phyloP scores from a whole-genome alignment of 2,113 vertebrate genomes.

The Rhombomys opimus region DNA sequence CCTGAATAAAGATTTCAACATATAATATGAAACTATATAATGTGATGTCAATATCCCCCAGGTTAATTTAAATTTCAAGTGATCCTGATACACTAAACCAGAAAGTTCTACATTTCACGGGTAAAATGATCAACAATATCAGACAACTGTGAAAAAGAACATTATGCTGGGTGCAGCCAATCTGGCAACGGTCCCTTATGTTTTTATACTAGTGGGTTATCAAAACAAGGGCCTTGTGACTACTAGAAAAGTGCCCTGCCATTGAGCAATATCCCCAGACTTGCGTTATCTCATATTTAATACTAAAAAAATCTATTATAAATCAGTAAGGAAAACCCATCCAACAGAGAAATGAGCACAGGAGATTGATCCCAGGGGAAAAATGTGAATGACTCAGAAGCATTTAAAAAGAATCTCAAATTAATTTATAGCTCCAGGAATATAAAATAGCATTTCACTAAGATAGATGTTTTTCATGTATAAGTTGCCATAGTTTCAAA shows the following conservation, averaged over 20 bases:
- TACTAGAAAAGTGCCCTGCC: not conserved
- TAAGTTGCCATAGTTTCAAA: slow-evolving; percentile 1
- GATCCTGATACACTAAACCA: not conserved
- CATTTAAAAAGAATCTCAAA: slow-evolving; percentile 46
- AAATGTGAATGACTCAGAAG: slow-evolving; percentile 26
- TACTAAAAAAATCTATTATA: not conserved
- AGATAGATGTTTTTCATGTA: slow-evolving; percentile 15
- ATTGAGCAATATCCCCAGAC: not conserved
- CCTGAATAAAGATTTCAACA: not conserved
- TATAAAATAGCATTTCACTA: not conserved
- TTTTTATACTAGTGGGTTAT: not conserved
- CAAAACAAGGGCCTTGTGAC: not conserved
- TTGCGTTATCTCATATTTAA: not conserved
- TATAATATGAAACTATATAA: not conserved
- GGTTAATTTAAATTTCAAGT: not conserved
- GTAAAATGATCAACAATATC: not conserved
- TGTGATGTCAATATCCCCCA: not conserved
- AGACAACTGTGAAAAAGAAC: not conserved
- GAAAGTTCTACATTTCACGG: not conserved
- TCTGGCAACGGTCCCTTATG: not conserved
- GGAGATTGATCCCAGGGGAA: not conserved
- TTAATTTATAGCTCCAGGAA: slow-evolving; percentile 27
- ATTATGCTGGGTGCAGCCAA: rapidly evolving
- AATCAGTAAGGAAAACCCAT: slow-evolving; percentile 25
- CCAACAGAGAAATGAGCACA: not conserved